Evolutionary conservation across 2,113 vertebrate genomes (phyloP), one percentile per base, ranked within the genome.

Genomic region (Gambusia affinis): DNA sequence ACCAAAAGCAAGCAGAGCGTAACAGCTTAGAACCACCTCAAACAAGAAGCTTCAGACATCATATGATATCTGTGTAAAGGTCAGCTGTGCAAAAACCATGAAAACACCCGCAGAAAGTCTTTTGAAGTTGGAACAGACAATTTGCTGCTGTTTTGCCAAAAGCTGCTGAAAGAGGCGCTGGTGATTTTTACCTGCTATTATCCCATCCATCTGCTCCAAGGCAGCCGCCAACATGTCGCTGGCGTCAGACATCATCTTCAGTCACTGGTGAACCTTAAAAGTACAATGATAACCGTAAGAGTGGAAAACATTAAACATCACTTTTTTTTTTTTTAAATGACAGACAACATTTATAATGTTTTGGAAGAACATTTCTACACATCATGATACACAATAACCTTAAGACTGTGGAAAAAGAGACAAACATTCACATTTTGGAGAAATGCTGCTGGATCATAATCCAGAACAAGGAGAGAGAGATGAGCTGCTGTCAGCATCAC

Each of bases 131-230:
- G 39, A 42, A 8, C 44, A 47, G 44, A 47, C 14, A 54, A 51
- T 22, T 22, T 19, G 19, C 47, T 54, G 19, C 39, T 54, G 35
- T 54, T 24, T 24, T 54, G 19, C 22, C 10, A 22, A 24, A 57
- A 57, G 0, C 0, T 27, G 8, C 15, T 8, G 2, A 22, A 68
- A 6, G 70, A 47, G 27, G 35, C 10, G 35, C 10, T 11, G 10
- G 35, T 12, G 10, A 37, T 37, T 17, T 17, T 85, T 88, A 99
- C 98, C 98, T 95, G 98, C 98, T 84, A 99, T 99, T 68, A 99
- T 98, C n/a, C 98, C 98, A 64, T 99, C 98, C 98, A 99, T 99
- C 93, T 99, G 98, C 92, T 99, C 98, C 93, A 99, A 82, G 39
- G 98, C 98, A 0, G 98, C 98, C 24, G 98, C 98, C 89, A 99